Percentiles rank a stretch among this genome's conserved stretches.
These are phyloP conservation scores for Neoarius graeffei DNA, from an alignment of 2,113 vertebrate genomes.

Conservation along the genomic window DNA sequence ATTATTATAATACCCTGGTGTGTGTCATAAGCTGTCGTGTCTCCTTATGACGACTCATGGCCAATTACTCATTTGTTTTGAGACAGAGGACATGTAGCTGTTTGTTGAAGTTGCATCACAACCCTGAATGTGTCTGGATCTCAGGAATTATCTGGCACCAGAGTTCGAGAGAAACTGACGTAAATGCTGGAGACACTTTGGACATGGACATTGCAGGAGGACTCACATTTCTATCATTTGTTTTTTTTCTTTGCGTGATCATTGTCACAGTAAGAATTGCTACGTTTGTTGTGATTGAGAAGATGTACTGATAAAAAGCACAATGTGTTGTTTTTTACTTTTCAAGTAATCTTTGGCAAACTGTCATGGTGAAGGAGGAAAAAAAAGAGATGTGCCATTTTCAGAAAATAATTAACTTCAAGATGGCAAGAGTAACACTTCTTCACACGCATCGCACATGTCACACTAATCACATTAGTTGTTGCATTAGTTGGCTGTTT, in stretches of 20 bases:
- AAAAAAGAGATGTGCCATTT: background rate
- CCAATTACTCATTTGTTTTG: constrained; percentile 32
- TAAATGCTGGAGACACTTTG: constrained; percentile 4
- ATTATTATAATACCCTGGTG: constrained; percentile 34
- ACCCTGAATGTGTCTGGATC: background rate
- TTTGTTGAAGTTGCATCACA: constrained; percentile 35
- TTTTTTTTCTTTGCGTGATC: background rate
- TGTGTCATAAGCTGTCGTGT: constrained; percentile 43
- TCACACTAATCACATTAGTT: background rate
- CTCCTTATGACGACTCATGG: constrained; percentile 30
- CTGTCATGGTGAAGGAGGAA: background rate
- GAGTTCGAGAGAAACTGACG: constrained; percentile 10
- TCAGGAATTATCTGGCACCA: background rate
- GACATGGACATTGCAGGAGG: background rate
- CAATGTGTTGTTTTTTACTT: background rate
- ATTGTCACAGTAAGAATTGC: background rate
- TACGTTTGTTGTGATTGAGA: background rate
- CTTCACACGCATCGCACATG: background rate
- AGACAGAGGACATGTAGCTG: constrained; percentile 18
- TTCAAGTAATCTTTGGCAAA: background rate
- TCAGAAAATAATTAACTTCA: background rate
- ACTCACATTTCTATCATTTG: background rate
- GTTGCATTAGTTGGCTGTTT: background rate
- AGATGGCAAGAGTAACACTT: background rate
- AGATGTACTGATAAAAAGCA: background rate